Base-by-base conservation (phyloP, 2,797 vertebrate genomes). In the Podargus strigoides region DNA sequence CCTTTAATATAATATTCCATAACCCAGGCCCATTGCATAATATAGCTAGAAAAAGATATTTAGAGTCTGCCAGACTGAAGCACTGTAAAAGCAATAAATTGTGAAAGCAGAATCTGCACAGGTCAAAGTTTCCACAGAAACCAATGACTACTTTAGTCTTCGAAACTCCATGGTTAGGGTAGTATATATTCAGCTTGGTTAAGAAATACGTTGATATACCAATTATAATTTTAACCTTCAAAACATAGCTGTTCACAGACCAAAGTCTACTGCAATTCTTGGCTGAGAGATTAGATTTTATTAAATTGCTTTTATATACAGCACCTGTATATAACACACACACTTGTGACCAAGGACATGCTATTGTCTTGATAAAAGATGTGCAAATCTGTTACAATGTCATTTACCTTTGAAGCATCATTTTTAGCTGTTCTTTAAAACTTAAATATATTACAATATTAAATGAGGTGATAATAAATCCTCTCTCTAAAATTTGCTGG, bases 1-100 rank as follows among this genome's bases (percentile, higher is more conserved):
- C 41, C 60, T 91, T 93, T 79, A 95, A 95, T 75, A 86, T 53
- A 96, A 94, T 94, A 95, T 96, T 97, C 91, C 86, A 84, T 60
- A 95, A 91, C 34, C 66, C n/a, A 74, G 90, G 30, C 39, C 44
- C 58, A 78, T 72, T 70, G 84, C 67, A 90, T 58, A 95, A 85
- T 79, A 84, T 44, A 89, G n/a, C 39, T 85, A 53, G 44, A 90
- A 30, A 87, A 95, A 92, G 49, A 59, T 7, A 60, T 18, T 69
- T 62, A 91, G 56, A 49, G 79, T 21, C 79, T 95, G 92, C 95
- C 90, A 96, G 49, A 63, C 37, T 63, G 66, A 84, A 73, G 59
- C 23, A 23, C 91, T 95, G 70, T 59, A 78, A 95, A 97, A 96
- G 73, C n/a, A 85, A 95, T 81, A 92, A 56, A 78, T 58, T 82